A percentile compares a stretch with the other conserved stretches of the same genome.
Evolutionary conservation across 92 coral and sea anemone genomes (phyloP).

Genomic region (Epizoanthus stellaris): DNA sequence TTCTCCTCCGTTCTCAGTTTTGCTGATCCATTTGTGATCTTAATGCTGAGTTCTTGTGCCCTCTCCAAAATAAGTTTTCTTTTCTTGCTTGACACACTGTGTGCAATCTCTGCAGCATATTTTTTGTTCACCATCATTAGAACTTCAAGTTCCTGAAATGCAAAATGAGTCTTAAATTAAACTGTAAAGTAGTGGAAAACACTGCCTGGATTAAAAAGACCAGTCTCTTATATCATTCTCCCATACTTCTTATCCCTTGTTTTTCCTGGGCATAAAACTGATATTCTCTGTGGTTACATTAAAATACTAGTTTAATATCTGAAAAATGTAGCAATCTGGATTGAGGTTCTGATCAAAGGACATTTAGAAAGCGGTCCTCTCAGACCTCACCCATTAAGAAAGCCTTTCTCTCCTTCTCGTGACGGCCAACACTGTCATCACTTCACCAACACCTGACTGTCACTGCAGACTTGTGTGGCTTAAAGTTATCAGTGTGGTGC

Average conservation of each 20-base stretch:
- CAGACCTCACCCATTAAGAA: slow-evolving; percentile 86
- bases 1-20: slow-evolving; percentile 98
- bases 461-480: slow-evolving; percentile 27
- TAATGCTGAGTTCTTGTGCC: slow-evolving; percentile 95
- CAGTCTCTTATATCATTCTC: too few relatives aligned
- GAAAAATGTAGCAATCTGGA: slow-evolving; percentile 85
- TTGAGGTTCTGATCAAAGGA: slow-evolving; percentile 86
- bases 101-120: slow-evolving; percentile 98
- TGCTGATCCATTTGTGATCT: slow-evolving; percentile 93
- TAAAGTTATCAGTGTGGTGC: slow-evolving; percentile 86
- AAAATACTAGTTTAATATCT: neutral
- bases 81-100: slow-evolving; percentile 94
- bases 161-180: neutral
- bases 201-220: too few relatives aligned
- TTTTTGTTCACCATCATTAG: slow-evolving; percentile 94
- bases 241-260: too few relatives aligned
- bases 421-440: slow-evolving; percentile 88
- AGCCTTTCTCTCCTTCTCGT: slow-evolving; percentile 91
- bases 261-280: neutral
- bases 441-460: slow-evolving; percentile 57
- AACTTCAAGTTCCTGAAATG: slow-evolving; percentile 89
- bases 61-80: slow-evolving; percentile 93
- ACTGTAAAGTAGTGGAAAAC: neutral
- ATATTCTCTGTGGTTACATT: neutral
- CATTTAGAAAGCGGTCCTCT: slow-evolving; percentile 86